Base-by-base conservation (phyloP, 2,888 invertebrate genomes). In the Iselma pallidipennis region DNA sequence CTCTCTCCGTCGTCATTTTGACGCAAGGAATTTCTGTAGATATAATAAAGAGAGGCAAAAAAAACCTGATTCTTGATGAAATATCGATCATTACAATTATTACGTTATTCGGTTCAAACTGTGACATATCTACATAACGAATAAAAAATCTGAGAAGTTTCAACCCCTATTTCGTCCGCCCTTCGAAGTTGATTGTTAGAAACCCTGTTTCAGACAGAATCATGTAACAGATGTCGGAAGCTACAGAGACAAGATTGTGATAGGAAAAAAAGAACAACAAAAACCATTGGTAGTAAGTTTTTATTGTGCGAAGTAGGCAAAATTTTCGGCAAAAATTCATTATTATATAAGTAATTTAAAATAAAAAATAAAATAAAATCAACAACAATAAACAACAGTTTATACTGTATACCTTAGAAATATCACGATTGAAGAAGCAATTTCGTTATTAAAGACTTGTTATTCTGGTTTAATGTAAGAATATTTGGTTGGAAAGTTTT, bases 361-460 rank as follows among this genome's bases (percentile, higher is more conserved):
- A n/a, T n/a, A n/a, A n/a, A n/a, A n/a, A n/a, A 37, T 37, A 9
- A 16, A 37, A 37, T 37, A 4, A 16, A 37, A 16, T 16, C 9
- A 37, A 37, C 16, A n/a, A n/a, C n/a, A n/a, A n/a, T n/a, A n/a
- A n/a, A n/a, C n/a, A n/a, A n/a, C n/a, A 54, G 57, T 58, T 61
- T 57, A 57, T 52, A 57, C 55, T 28, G 61, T 57, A 57, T 59
- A 63, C 59, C 56, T 59, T 53, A n/a, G n/a, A n/a, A 59, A 63
- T 62, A 59, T 62, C 57, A 62, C 50, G 62, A 62, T 58, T 59
- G 45, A 62, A 55, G 58, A 55, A 51, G 62, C 26, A 62, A 59
- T 62, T 62, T 51, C 37, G 28, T 54, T 57, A 50, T 45, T 57
- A 61, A 61, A 16, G 7, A 37, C 7, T 7, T n/a, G 37, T 5